These are phyloP conservation scores for Drosophila ananassae DNA, from an alignment of 1,140 invertebrate species.

Conservation along the genomic window DNA sequence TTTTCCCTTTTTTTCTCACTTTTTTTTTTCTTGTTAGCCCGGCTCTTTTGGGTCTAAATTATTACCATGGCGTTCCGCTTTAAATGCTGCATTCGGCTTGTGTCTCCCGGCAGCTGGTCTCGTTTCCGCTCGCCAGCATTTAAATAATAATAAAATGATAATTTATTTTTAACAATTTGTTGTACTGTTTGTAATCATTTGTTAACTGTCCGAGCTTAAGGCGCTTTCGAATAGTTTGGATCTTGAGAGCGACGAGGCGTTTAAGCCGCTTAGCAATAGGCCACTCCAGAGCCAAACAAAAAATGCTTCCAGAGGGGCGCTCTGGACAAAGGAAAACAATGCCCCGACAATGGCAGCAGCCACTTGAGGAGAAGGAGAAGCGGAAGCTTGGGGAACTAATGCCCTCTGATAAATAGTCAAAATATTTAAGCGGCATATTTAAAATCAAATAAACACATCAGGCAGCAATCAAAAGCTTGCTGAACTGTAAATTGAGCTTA, in stretches of 20 bases:
- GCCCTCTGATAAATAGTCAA: slow-evolving; percentile 71
- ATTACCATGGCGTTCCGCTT: slow-evolving; percentile 58
- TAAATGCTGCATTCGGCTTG: slow-evolving; percentile 40
- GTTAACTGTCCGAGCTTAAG: slow-evolving; percentile 68
- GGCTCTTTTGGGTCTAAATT: slow-evolving; percentile 55
- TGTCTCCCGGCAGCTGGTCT: slow-evolving; percentile 55
- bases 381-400: slow-evolving; percentile 33
- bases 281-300: slow-evolving; percentile 29
- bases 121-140: slow-evolving; percentile 68
- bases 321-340: slow-evolving; percentile 42
- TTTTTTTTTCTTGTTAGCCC: slow-evolving; percentile 6
- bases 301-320: slow-evolving; percentile 3
- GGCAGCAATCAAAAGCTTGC: slow-evolving; percentile 75
- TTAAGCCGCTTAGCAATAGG: slow-evolving; percentile 67
- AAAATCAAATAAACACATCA: slow-evolving; percentile 82
- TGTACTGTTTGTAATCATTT: slow-evolving; percentile 80
- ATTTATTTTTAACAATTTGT: slow-evolving; percentile 81
- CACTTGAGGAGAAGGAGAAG: slow-evolving; percentile 49
- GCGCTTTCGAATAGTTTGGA: slow-evolving; percentile 35
- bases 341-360: slow-evolving; percentile 25
- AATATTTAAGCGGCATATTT: slow-evolving; percentile 81
- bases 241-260: slow-evolving; percentile 56
- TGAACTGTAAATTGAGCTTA: slow-evolving; percentile 78
- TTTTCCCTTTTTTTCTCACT: slow-evolving; percentile 33
- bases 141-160: slow-evolving; percentile 81